Conservation (phyloP, 2,113 vertebrate genomes). For the Syrmaticus mikado region DNA sequence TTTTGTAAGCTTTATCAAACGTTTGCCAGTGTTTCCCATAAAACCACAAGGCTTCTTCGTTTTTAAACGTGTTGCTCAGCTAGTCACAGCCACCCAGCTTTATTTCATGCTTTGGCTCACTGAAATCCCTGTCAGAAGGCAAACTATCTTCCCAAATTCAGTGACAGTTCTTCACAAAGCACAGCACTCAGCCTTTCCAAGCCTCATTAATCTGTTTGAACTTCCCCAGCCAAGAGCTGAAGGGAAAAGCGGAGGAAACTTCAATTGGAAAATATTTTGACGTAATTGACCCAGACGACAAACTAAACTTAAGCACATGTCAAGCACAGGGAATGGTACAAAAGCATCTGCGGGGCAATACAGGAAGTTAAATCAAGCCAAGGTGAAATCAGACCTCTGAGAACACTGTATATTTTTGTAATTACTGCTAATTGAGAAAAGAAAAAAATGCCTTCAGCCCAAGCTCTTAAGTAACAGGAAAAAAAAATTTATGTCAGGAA, state of each 20-base stretch:
- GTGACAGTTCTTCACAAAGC: constrained; percentile 63
- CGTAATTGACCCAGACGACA: constrained; percentile 84
- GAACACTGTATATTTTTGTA: constrained; percentile 56
- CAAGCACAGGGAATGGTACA: constrained; percentile 66
- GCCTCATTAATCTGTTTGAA: constrained; percentile 78
- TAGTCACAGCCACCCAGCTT: not conserved
- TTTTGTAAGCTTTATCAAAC: not conserved
- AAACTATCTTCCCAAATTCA: constrained; percentile 50
- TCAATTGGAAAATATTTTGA: constrained; percentile 76
- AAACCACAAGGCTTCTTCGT: not conserved
- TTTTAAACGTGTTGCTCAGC: not conserved
- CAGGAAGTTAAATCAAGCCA: constrained; percentile 55
- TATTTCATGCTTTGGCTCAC: constrained; percentile 7
- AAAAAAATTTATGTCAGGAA: not conserved
- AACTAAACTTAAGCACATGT: constrained; percentile 78
- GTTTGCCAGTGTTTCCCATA: not conserved
- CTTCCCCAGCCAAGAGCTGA: constrained; percentile 60
- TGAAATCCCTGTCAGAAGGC: constrained; percentile 43
- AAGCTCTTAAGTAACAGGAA: constrained; percentile 8
- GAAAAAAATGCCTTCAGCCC: not conserved
- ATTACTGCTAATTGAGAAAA: constrained; percentile 47
- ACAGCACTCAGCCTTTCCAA: constrained; percentile 73
- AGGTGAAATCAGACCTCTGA: constrained; percentile 52
- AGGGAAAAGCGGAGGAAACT: constrained; percentile 69
- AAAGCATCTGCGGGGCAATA: constrained; percentile 17